Evolutionary conservation across 2,888 invertebrate species (phyloP).

Genomic region (Clistopyga incitator): DNA sequence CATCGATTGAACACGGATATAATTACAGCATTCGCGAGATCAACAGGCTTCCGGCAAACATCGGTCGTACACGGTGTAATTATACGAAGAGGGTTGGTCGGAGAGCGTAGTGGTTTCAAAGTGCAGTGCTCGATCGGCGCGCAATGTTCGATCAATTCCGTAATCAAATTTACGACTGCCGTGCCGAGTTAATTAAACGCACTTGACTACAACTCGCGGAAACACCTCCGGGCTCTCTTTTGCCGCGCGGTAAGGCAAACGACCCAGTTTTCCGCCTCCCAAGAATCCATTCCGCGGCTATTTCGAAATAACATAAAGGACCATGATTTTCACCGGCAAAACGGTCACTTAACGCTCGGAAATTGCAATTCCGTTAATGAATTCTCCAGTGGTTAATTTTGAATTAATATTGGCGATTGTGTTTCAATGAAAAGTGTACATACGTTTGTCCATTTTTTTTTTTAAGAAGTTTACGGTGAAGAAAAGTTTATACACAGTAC

Average conservation of each 20-base stretch:
- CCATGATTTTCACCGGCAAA: background rate
- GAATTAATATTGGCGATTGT: background rate
- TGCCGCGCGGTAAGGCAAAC: background rate
- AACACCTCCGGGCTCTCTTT: constrained; percentile 19
- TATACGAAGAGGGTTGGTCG: constrained; percentile 49
- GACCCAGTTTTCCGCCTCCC: background rate
- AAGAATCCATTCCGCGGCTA: background rate
- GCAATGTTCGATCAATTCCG: constrained; percentile 51
- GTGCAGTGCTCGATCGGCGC: constrained; percentile 34
- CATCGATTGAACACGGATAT: constrained; percentile 53
- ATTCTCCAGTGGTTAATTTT: background rate
- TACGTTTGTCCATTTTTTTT: too few species aligned
- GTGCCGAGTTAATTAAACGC: constrained; percentile 54
- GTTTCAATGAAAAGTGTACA: too few species aligned
- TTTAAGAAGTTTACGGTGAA: too few species aligned
- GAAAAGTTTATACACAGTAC: too few species aligned
- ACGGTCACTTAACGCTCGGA: background rate
- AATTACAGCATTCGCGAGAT: constrained; percentile 55
- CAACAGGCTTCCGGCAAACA: constrained; percentile 41
- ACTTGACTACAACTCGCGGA: constrained; percentile 20
- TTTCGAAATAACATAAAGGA: background rate
- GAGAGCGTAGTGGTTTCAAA: constrained; percentile 15
- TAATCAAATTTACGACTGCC: constrained; percentile 57
- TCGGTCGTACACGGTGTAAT: constrained; percentile 46
- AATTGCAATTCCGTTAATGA: background rate